phyloP scores from a whole-genome alignment of 2,888 invertebrate species.

The Cosmopolites sordidus region DNA sequence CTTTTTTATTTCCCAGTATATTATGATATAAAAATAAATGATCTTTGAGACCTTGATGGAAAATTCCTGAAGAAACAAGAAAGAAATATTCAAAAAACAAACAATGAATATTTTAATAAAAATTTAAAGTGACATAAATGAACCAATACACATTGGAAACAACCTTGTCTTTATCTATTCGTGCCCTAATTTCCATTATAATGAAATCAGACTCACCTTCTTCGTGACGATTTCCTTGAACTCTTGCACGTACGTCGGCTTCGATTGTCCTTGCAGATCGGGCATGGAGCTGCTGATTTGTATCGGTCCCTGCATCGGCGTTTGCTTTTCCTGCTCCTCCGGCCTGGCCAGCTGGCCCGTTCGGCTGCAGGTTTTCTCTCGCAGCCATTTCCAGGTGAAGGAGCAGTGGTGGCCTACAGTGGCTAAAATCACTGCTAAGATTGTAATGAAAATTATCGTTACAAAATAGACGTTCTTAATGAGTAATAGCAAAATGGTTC shows the following conservation, averaged over 20 bases:
- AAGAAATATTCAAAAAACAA: no score
- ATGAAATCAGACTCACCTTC: constrained; percentile 53
- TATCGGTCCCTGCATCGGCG: constrained; percentile 63
- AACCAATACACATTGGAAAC: no score
- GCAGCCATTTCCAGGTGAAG: constrained; percentile 68
- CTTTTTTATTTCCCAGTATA: no score
- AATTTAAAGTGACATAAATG: no score
- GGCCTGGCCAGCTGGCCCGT: constrained; percentile 18
- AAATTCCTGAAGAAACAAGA: no score
- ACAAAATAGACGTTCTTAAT: not conserved
- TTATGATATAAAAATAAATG: no score
- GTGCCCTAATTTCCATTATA: not conserved
- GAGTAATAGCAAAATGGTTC: not conserved
- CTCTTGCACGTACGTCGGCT: constrained; percentile 69
- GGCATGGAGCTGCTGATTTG: constrained; percentile 73
- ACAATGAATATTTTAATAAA: no score
- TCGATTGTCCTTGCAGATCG: constrained; percentile 64
- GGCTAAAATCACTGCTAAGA: constrained; percentile 62
- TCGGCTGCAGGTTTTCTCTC: constrained; percentile 52
- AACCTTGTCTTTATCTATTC: no score
- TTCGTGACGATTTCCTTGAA: constrained; percentile 63
- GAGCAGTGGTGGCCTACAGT: constrained; percentile 71
- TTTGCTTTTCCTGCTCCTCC: constrained; percentile 40
- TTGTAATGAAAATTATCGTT: constrained; percentile 43
- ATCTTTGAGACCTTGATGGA: no score